Conservation (phyloP, 2,113 vertebrate species). For the Phoxinus phoxinus region DNA sequence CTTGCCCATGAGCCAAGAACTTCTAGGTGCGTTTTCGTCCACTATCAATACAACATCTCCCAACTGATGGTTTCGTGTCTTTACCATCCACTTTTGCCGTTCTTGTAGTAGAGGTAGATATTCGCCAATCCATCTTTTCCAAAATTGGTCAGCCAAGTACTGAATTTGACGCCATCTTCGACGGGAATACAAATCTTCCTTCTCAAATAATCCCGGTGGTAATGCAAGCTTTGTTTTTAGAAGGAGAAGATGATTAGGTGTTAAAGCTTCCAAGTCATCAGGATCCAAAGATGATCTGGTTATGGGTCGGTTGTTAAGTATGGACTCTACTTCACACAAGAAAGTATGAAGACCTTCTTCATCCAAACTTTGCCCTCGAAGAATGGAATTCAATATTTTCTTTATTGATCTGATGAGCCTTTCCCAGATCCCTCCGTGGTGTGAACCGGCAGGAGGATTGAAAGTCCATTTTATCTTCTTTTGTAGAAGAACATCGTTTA, state of each 20-base stretch:
- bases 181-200: slow-evolving; percentile 20
- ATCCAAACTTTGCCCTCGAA: background rate
- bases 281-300: slow-evolving; percentile 27
- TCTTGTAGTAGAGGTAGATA: slow-evolving; percentile 44
- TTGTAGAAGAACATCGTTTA: background rate
- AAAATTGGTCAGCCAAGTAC: slow-evolving; percentile 40
- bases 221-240: slow-evolving; percentile 10
- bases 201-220: slow-evolving; percentile 20
- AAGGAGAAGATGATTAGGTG: slow-evolving; percentile 41
- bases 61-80: background rate
- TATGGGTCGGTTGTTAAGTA: slow-evolving; percentile 30
- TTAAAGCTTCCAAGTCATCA: slow-evolving; percentile 39
- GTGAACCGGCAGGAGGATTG: slow-evolving; percentile 13
- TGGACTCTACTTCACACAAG: slow-evolving; percentile 36
- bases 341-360: too few relatives aligned
- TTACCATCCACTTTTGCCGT: slow-evolving; percentile 19
- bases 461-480: slow-evolving; percentile 32
- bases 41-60: slow-evolving; percentile 36
- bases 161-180: slow-evolving; percentile 34
- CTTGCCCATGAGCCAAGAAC: slow-evolving; percentile 28
- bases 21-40: slow-evolving; percentile 4
- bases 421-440: slow-evolving; percentile 41
- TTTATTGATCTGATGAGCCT: background rate
- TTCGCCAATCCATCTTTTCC: slow-evolving; percentile 23
- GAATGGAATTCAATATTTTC: background rate